Evolutionary conservation across 1,140 invertebrate genomes (phyloP).

Genomic region (Drosophila ogumai): DNA sequence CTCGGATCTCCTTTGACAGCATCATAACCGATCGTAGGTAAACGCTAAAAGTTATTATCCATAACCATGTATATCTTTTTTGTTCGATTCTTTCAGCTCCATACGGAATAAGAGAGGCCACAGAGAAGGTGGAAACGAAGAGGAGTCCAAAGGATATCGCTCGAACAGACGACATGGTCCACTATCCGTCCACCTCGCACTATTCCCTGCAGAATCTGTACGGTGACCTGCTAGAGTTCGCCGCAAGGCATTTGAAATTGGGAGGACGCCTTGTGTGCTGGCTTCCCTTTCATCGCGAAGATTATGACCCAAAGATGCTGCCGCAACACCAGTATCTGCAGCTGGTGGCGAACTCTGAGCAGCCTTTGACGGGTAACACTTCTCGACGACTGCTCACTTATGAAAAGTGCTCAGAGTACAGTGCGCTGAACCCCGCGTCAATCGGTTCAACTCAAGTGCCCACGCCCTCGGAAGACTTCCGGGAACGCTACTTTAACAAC

Average conservation of each 20-base stretch:
- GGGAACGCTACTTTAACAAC: conserved; percentile 87
- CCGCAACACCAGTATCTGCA: conserved; percentile 92
- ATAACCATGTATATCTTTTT: too few relatives aligned
- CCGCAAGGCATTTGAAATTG: conserved; percentile 90
- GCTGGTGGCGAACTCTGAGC: conserved; percentile 94
- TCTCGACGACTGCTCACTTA: conserved; percentile 94
- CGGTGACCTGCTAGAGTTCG: conserved; percentile 93
- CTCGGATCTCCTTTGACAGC: conserved; percentile 90
- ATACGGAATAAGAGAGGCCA: conserved; percentile 97
- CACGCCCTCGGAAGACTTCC: conserved; percentile 51
- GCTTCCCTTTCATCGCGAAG: conserved; percentile 93
- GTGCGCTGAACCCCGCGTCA: conserved; percentile 44
- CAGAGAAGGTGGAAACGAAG: conserved; percentile 92
- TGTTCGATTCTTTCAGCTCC: conserved; percentile 89
- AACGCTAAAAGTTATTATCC: not conserved
- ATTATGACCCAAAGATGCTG: conserved; percentile 91
- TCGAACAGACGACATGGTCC: conserved; percentile 62
- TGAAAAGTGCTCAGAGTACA: conserved; percentile 89
- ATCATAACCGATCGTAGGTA: conserved; percentile 98
- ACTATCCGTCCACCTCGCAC: conserved; percentile 92
- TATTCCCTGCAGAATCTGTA: conserved; percentile 93
- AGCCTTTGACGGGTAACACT: conserved; percentile 91
- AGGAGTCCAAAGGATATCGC: conserved; percentile 86
- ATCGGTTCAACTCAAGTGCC: not conserved
- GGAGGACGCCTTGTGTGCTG: conserved; percentile 94